These are phyloP conservation scores for Erebia aethiops DNA, from an alignment of 2,888 invertebrate species.

Conservation along the genomic window DNA sequence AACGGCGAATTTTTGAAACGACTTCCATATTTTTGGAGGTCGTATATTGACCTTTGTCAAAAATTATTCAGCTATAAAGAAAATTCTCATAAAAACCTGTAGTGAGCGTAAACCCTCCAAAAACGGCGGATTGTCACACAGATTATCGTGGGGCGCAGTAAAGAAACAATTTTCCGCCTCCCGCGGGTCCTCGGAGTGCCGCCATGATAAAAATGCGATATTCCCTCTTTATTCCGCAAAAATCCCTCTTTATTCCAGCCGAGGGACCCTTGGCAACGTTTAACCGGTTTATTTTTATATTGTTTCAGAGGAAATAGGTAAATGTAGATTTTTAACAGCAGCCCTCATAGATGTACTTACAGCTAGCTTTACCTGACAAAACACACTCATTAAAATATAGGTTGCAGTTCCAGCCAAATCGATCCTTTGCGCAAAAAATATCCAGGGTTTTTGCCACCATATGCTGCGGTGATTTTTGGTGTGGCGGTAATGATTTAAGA, in stretches of 20 bases:
- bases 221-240: constrained; percentile 44
- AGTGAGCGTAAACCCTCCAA: constrained; percentile 24
- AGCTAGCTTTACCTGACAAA: too few species aligned
- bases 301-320: constrained; percentile 28
- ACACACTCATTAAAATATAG: too few species aligned
- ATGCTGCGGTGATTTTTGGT: too few species aligned
- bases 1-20: too few species aligned
- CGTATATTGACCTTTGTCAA: too few species aligned
- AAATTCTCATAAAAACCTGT: constrained; percentile 4
- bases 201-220: constrained; percentile 77
- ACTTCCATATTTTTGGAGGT: too few species aligned
- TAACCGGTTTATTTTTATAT: constrained; percentile 48
- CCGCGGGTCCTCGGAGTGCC: constrained; percentile 62
- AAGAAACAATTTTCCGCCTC: constrained; percentile 80
- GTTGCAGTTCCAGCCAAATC: too few species aligned
- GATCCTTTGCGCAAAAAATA: too few species aligned
- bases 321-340: not conserved
- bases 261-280: constrained; percentile 42
- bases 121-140: constrained; percentile 38
- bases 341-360: too few species aligned
- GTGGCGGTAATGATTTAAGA: too few species aligned
- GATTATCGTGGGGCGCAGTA: constrained; percentile 79
- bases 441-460: too few species aligned
- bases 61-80: not conserved
- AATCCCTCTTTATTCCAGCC: constrained; percentile 35